Conservation (phyloP, 2,113 vertebrate species). For the Conger conger region DNA sequence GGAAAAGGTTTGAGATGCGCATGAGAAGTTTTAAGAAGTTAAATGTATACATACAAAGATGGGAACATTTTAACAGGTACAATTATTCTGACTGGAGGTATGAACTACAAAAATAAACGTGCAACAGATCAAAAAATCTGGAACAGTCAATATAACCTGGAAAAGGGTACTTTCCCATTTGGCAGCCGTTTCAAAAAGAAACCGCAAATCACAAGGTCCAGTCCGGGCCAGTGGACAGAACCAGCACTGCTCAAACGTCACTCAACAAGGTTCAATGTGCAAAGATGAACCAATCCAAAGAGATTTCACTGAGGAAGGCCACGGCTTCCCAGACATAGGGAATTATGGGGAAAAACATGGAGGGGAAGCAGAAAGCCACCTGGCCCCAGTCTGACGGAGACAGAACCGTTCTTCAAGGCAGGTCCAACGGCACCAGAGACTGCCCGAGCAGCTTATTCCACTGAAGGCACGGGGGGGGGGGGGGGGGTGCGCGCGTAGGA, state of each 20-base stretch:
- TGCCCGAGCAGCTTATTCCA: neutral
- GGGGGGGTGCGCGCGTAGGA: neutral
- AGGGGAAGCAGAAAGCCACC: no score
- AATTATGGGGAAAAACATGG: neutral
- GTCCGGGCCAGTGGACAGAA: neutral
- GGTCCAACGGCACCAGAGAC: neutral
- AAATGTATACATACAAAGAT: conserved; percentile 30
- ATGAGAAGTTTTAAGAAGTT: conserved; percentile 31
- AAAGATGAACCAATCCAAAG: neutral
- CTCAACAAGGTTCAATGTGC: neutral
- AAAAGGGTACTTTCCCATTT: conserved; percentile 3
- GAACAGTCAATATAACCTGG: neutral
- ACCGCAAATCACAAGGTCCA: neutral
- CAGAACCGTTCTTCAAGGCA: neutral
- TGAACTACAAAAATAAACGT: conserved; percentile 9
- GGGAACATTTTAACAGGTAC: conserved; percentile 11
- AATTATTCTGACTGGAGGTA: conserved; percentile 8
- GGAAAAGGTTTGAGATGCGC: conserved; percentile 1
- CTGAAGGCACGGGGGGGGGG: neutral
- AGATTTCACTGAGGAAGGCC: neutral
- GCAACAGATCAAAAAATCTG: neutral
- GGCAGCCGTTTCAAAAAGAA: neutral
- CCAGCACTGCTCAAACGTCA: neutral
- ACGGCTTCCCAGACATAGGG: neutral
- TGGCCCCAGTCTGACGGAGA: no score